These are phyloP conservation scores for Drosophila paulistorum DNA, from an alignment of 1,140 invertebrate genomes.

Conservation along the genomic window DNA sequence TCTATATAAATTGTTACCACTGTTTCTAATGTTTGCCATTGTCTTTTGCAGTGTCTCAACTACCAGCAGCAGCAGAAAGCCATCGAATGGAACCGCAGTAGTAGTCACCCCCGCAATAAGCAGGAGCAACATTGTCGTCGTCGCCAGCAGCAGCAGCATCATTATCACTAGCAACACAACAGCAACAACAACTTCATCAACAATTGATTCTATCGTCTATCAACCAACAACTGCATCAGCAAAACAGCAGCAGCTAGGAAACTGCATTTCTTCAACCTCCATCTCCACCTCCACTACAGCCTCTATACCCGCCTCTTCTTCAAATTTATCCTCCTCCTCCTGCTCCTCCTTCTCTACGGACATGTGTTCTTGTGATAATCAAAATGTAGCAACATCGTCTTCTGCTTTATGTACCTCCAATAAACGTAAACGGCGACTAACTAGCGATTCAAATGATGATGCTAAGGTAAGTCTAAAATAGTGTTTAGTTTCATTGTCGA, in stretches of 20 bases:
- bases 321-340: slow-evolving; percentile 8
- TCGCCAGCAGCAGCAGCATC: slow-evolving; percentile 37
- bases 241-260: slow-evolving; percentile 17
- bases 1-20: slow-evolving; percentile 3
- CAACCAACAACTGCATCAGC: slow-evolving; percentile 17
- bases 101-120: slow-evolving; percentile 43
- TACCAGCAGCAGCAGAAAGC: slow-evolving; percentile 54
- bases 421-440: slow-evolving; percentile 66
- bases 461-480: slow-evolving; percentile 49
- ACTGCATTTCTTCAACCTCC: slow-evolving; percentile 2
- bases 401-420: slow-evolving; percentile 21
- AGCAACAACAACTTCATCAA: slow-evolving; percentile 6
- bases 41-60: slow-evolving; percentile 48
- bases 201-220: slow-evolving; percentile 13
- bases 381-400: slow-evolving; percentile 40
- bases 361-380: slow-evolving; percentile 54
- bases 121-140: slow-evolving; percentile 34
- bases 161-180: slow-evolving; percentile 26
- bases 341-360: slow-evolving; percentile 21
- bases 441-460: slow-evolving; percentile 49
- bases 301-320: background rate
- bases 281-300: slow-evolving; percentile 12
- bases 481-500: background rate
- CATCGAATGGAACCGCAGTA: slow-evolving; percentile 33
- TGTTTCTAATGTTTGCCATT: slow-evolving; percentile 24